Percentiles rank a stretch among this genome's conserved stretches.
Conservation (phyloP, 1,140 invertebrate genomes). For the Bombus confusus region DNA sequence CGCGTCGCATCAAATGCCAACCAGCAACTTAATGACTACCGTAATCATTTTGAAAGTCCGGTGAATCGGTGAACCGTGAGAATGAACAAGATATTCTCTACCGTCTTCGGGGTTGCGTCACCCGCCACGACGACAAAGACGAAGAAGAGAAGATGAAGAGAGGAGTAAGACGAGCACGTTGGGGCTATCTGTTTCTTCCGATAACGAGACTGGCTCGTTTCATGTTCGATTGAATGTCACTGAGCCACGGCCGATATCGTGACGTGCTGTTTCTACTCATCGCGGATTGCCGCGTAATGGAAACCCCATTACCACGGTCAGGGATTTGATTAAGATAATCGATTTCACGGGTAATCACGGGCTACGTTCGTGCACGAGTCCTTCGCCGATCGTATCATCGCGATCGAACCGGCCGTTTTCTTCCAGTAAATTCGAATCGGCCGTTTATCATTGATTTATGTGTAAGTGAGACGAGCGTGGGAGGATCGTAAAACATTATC, state of each 20-base stretch:
- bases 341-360: constrained; percentile 39
- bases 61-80: constrained; percentile 53
- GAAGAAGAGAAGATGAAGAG: not conserved
- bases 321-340: constrained; percentile 46
- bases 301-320: constrained; percentile 36
- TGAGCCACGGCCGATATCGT: constrained; percentile 23
- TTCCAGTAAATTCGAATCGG: not conserved
- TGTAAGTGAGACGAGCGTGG: not conserved
- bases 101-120: constrained; percentile 45
- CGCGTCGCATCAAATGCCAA: constrained; percentile 56
- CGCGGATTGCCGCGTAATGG: not conserved
- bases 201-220: constrained; percentile 17
- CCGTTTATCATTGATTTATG: not conserved
- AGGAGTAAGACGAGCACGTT: not conserved
- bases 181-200: constrained; percentile 42
- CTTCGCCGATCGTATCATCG: constrained; percentile 2
- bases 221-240: constrained; percentile 46
- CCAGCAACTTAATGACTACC: constrained; percentile 54
- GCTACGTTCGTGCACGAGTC: not conserved
- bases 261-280: not conserved
- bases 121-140: not conserved
- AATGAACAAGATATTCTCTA: constrained; percentile 53
- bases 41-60: constrained; percentile 57
- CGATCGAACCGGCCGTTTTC: not conserved
- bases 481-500: not conserved